Evolutionary conservation across 2,888 invertebrate genomes (phyloP).

Genomic region (Aelia acuminata): DNA sequence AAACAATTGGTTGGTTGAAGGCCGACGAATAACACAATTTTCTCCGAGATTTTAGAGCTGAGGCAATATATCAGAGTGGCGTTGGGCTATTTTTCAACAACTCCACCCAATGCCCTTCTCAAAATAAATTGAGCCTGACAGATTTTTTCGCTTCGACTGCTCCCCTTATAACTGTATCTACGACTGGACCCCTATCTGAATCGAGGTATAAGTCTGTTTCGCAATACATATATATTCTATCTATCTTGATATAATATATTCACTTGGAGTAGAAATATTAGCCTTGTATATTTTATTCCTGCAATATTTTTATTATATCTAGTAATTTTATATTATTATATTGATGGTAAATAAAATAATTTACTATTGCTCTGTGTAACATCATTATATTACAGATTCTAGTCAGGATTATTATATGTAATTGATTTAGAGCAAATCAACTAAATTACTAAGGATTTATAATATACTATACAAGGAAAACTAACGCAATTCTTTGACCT

Average conservation of each 20-base stretch:
- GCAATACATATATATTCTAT: background rate
- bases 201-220: background rate
- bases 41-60: background rate
- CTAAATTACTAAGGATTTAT: too few relatives aligned
- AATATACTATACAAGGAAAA: too few relatives aligned
- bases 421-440: too few relatives aligned
- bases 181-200: background rate
- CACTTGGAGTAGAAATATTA: too few relatives aligned
- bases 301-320: too few relatives aligned
- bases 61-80: conserved; percentile 12
- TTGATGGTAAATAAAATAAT: too few relatives aligned
- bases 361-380: too few relatives aligned
- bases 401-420: too few relatives aligned
- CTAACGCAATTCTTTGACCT: too few relatives aligned
- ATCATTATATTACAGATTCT: too few relatives aligned
- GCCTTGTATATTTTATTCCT: too few relatives aligned
- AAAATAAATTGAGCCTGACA: conserved; percentile 31
- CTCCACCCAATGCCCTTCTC: background rate
- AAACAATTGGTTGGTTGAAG: background rate
- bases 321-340: too few relatives aligned
- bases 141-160: conserved; percentile 8
- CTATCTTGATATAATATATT: background rate
- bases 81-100: conserved; percentile 1
- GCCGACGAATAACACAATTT: background rate
- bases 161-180: conserved; percentile 21